Evolutionary conservation across 2,113 vertebrate genomes (phyloP).

Genomic region (Pterophyllum scalare): DNA sequence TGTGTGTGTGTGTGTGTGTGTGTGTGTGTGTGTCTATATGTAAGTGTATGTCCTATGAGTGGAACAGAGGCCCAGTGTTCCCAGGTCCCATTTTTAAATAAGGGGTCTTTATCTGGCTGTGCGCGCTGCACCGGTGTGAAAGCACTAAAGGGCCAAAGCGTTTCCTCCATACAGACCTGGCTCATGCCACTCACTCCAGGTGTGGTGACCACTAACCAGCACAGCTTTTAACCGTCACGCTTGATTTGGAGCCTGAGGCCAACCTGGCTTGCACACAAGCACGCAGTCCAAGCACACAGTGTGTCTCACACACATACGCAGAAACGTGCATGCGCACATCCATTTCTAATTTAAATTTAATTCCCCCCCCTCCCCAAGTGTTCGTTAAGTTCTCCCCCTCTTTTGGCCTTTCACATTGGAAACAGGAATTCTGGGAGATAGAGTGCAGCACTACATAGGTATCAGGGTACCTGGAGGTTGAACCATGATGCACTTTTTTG

Average conservation of each 20-base stretch:
- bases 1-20: background rate
- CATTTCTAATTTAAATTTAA: constrained; percentile 57
- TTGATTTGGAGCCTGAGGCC: constrained; percentile 60
- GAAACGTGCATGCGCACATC: constrained; percentile 19
- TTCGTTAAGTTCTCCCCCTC: constrained; percentile 31
- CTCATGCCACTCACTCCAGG: constrained; percentile 62
- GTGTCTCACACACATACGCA: background rate
- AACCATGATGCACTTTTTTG: background rate
- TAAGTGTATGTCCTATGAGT: constrained; percentile 8
- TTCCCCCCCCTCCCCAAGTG: constrained; percentile 32
- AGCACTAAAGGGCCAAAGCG: constrained; percentile 59
- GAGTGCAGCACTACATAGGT: constrained; percentile 12
- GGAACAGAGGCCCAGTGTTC: constrained; percentile 79
- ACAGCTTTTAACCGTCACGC: constrained; percentile 63
- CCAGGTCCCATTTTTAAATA: constrained; percentile 59
- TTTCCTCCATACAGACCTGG: constrained; percentile 56
- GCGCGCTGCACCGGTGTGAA: constrained; percentile 52
- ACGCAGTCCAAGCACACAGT: background rate
- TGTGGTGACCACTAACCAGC: constrained; percentile 67
- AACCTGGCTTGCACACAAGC: constrained; percentile 34
- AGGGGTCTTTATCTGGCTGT: constrained; percentile 71
- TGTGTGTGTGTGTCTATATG: background rate
- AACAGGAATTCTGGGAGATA: constrained; percentile 64
- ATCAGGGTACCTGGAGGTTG: background rate
- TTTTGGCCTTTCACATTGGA: background rate